Percentiles rank a stretch among this genome's conserved stretches.
Evolutionary conservation across 2,113 vertebrate genomes (phyloP).

Genomic region (Oncorhynchus nerka): DNA sequence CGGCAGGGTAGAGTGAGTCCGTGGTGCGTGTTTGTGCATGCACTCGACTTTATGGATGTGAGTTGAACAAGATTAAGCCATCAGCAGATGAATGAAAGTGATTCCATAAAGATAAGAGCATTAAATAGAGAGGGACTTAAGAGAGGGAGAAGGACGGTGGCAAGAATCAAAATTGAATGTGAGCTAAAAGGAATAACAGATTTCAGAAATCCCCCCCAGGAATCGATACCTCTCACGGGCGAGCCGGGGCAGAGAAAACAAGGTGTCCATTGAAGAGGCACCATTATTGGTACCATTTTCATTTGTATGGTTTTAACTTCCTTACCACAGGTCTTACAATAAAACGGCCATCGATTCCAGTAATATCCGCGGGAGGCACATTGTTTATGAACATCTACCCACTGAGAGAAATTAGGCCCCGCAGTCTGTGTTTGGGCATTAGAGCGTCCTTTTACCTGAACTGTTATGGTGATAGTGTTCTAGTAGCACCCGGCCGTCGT

Average conservation of each 20-base stretch:
- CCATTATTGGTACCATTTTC: background rate
- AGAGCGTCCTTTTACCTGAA: background rate
- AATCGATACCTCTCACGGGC: background rate
- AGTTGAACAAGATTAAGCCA: background rate
- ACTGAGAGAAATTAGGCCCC: background rate
- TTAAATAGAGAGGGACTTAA: background rate
- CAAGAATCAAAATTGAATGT: background rate
- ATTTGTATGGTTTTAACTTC: slow-evolving; percentile 7
- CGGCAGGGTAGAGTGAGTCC: background rate
- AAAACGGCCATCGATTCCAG: background rate
- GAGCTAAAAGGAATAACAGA: background rate
- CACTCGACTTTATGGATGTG: too few species aligned
- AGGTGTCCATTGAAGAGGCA: background rate
- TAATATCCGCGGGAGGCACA: slow-evolving; percentile 1
- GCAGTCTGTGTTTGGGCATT: background rate
- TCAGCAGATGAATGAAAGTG: background rate
- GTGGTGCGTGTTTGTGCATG: background rate
- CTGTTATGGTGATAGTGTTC: background rate
- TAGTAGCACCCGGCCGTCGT: too few species aligned
- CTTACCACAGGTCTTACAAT: background rate
- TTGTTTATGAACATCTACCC: slow-evolving; percentile 3
- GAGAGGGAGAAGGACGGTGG: background rate
- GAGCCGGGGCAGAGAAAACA: background rate
- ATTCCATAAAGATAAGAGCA: background rate
- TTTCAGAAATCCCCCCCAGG: background rate